phyloP scores from a whole-genome alignment of 1,140 invertebrate species.

The Habropoda laboriosa region DNA sequence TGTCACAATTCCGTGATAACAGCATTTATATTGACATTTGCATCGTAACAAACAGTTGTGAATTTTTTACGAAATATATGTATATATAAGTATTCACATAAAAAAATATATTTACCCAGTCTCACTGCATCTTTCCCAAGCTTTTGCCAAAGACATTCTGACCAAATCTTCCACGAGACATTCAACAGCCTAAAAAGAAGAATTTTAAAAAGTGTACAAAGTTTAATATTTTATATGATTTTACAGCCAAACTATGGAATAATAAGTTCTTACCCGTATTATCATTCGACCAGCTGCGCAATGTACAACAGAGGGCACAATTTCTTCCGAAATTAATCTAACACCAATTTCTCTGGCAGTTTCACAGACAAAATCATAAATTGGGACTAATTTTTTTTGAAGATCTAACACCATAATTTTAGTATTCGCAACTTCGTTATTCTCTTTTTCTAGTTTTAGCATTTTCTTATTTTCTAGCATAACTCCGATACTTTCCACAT shows the following conservation, averaged over 20 bases:
- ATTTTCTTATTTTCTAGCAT: background rate
- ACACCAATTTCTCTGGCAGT: slow-evolving; percentile 72
- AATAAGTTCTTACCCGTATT: slow-evolving; percentile 63
- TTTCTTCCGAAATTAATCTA: slow-evolving; percentile 72
- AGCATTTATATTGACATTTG: slow-evolving; percentile 6
- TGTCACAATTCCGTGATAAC: background rate
- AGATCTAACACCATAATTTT: slow-evolving; percentile 64
- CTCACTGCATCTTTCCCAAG: slow-evolving; percentile 69
- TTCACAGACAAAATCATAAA: slow-evolving; percentile 72
- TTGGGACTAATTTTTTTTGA: slow-evolving; percentile 60
- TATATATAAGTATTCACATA: slow-evolving; percentile 8
- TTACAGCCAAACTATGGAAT: background rate
- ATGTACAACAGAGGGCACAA: slow-evolving; percentile 71
- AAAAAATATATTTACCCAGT: slow-evolving; percentile 53
- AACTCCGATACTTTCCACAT: slow-evolving; percentile 52
- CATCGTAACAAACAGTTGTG: slow-evolving; percentile 4
- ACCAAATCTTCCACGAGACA: slow-evolving; percentile 75
- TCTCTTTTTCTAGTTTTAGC: background rate
- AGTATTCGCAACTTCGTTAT: background rate
- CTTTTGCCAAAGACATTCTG: slow-evolving; percentile 72
- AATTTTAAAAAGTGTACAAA: background rate
- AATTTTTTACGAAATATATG: slow-evolving; percentile 26
- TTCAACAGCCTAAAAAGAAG: slow-evolving; percentile 68
- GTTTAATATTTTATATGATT: slow-evolving; percentile 7
- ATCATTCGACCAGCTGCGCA: slow-evolving; percentile 70